Conservation (phyloP, 2,888 invertebrate genomes). For the Drosophila mulleri region DNA sequence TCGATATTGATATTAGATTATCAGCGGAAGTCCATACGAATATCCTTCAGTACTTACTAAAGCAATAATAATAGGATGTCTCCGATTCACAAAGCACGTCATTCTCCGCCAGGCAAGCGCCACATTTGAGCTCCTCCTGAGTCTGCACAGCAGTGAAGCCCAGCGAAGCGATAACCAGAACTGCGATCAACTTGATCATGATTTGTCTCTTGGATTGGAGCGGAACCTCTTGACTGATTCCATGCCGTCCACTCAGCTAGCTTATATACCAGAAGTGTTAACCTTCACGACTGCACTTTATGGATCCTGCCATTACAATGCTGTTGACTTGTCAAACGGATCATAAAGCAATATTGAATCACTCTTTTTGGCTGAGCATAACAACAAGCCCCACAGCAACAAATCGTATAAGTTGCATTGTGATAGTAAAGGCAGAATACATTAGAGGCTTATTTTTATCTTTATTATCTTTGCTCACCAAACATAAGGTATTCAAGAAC, state of each 20-base stretch:
- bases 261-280: conserved; percentile 31
- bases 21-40: neutral
- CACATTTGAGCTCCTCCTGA: conserved; percentile 5
- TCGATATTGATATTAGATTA: neutral
- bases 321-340: conserved; percentile 30
- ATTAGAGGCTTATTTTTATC: conserved; percentile 15
- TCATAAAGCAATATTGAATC: conserved; percentile 49
- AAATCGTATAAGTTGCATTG: conserved; percentile 24
- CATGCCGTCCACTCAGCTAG: neutral
- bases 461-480: conserved; percentile 28
- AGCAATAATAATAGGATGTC: conserved; percentile 34
- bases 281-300: conserved; percentile 29
- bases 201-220: conserved; percentile 8
- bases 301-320: neutral
- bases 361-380: conserved; percentile 16
- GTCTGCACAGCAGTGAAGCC: neutral
- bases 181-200: conserved; percentile 24
- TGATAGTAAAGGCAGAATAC: conserved; percentile 3
- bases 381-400: neutral
- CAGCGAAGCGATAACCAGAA: conserved; percentile 15
- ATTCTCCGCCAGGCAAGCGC: conserved; percentile 26
- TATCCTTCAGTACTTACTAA: conserved; percentile 33
- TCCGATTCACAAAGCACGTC: conserved; percentile 36
- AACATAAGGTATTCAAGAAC: neutral
- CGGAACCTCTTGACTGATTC: conserved; percentile 26